A percentile compares a stretch with the other conserved stretches of the same genome.
Evolutionary conservation across 2,113 vertebrate species (phyloP).

Genomic region (Corythoichthys intestinalis): DNA sequence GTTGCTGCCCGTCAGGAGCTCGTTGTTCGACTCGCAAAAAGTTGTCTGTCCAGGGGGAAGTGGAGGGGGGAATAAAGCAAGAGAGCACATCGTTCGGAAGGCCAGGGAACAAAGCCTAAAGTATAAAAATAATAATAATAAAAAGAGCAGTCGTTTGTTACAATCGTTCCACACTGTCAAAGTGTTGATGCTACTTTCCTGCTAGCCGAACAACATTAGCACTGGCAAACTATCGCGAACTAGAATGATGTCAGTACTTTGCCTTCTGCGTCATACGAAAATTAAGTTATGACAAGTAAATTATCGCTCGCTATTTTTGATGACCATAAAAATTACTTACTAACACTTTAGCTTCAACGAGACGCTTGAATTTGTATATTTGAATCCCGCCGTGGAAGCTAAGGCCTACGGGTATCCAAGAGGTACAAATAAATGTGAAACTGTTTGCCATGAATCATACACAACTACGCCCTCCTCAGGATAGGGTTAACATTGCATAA

Average conservation of each 20-base stretch:
- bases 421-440: slow-evolving; percentile 36
- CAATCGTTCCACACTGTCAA: neutral
- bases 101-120: neutral
- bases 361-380: slow-evolving; percentile 2
- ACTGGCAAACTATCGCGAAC: neutral
- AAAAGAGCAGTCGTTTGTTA: neutral
- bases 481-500: neutral
- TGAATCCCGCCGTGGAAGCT: slow-evolving; percentile 44
- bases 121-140: neutral
- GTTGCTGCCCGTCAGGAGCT: slow-evolving; percentile 73
- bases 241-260: neutral
- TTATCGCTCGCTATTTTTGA: neutral
- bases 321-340: neutral
- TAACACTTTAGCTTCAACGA: neutral
- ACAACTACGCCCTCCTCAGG: slow-evolving; percentile 42
- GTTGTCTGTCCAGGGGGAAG: slow-evolving; percentile 72
- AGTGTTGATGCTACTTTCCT: slow-evolving; percentile 1
- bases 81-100: slow-evolving; percentile 76
- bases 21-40: slow-evolving; percentile 86
- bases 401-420: slow-evolving; percentile 25
- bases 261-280: neutral
- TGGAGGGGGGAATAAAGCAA: slow-evolving; percentile 82
- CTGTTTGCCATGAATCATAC: neutral
- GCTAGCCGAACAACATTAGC: slow-evolving; percentile 11
- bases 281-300: slow-evolving; percentile 11